phyloP scores from a whole-genome alignment of 1,140 invertebrate species.

The Brachionus asplanchnoidis region DNA sequence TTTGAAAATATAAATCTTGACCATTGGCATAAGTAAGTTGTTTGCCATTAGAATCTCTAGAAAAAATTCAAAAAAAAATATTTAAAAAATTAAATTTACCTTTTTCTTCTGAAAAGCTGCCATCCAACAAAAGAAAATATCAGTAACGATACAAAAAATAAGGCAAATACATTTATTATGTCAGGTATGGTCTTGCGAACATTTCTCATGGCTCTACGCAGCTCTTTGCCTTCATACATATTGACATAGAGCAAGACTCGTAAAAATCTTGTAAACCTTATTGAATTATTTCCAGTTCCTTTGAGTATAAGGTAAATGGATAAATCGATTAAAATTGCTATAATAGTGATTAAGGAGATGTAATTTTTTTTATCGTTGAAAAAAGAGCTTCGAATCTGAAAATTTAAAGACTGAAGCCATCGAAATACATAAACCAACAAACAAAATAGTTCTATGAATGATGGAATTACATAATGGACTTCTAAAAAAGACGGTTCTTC shows the following conservation, averaged over 20 bases:
- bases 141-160: constrained; percentile 58
- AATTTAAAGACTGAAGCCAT: constrained; percentile 24
- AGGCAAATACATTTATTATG: constrained; percentile 59
- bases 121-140: constrained; percentile 60
- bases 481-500: constrained; percentile 56
- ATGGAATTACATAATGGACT: constrained; percentile 55
- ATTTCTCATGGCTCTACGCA: constrained; percentile 60
- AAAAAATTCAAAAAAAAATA: constrained; percentile 40
- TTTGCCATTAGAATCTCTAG: constrained; percentile 42
- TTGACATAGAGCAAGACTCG: constrained; percentile 60
- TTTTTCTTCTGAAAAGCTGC: constrained; percentile 58
- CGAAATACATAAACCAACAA: neutral
- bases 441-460: neutral
- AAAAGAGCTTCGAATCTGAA: neutral
- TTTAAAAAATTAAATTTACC: neutral
- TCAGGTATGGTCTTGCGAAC: constrained; percentile 60
- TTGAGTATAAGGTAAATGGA: constrained; percentile 57
- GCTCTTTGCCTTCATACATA: constrained; percentile 59
- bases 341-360: neutral
- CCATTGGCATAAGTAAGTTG: constrained; percentile 53
- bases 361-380: constrained; percentile 15
- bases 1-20: constrained; percentile 55
- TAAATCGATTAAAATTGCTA: constrained; percentile 52
- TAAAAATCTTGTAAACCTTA: constrained; percentile 57
- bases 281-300: constrained; percentile 49